Percentiles rank a stretch among this genome's conserved stretches.
Evolutionary conservation across 2,113 vertebrate species (phyloP).

Genomic region (Perca schrenkii): DNA sequence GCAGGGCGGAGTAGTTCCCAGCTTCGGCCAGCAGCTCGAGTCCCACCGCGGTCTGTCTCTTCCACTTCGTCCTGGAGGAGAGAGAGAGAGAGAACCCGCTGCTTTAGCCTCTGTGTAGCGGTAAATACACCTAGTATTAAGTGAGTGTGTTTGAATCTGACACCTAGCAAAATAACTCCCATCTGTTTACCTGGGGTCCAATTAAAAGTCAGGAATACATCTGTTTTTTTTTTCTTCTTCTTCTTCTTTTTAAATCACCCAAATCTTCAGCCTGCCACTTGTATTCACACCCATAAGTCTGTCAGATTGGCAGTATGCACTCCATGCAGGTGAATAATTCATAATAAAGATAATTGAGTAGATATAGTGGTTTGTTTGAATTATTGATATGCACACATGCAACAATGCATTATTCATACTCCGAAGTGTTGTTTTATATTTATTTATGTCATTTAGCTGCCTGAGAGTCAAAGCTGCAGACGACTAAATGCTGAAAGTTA

Average conservation of each 20-base stretch:
- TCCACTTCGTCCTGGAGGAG: slow-evolving; percentile 94
- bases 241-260: slow-evolving; percentile 30
- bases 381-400: slow-evolving; percentile 94
- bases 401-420: slow-evolving; percentile 93
- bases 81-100: background rate
- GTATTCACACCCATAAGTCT: slow-evolving; percentile 71
- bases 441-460: slow-evolving; percentile 81
- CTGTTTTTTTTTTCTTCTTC: slow-evolving; percentile 6
- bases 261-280: slow-evolving; percentile 57
- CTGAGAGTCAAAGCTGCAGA: slow-evolving; percentile 46
- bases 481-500: slow-evolving; percentile 36
- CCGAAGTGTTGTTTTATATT: slow-evolving; percentile 87
- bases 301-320: slow-evolving; percentile 64
- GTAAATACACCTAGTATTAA: background rate
- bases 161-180: slow-evolving; percentile 31
- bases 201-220: slow-evolving; percentile 50
- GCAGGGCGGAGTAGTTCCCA: slow-evolving; percentile 96
- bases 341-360: slow-evolving; percentile 95
- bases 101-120: background rate
- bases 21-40: slow-evolving; percentile 96
- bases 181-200: slow-evolving; percentile 54
- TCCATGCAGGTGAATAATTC: slow-evolving; percentile 91
- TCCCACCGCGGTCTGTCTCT: slow-evolving; percentile 96
- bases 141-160: slow-evolving; percentile 13
- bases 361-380: slow-evolving; percentile 93